Evolutionary conservation across 2,113 vertebrate genomes (phyloP).

Genomic region (Etheostoma spectabile): DNA sequence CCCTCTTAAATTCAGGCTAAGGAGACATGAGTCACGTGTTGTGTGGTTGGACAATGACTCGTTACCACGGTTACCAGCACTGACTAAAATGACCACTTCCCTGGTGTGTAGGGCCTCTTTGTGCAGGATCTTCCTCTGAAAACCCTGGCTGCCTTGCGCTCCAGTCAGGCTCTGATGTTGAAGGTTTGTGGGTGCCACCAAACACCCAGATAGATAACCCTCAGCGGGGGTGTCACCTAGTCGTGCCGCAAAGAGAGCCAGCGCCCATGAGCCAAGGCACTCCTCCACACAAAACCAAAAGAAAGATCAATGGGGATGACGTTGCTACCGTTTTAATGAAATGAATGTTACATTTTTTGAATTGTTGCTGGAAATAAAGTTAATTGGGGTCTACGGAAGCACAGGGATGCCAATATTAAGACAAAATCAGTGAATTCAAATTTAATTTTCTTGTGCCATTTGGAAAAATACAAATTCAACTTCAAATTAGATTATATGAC

Average conservation of each 20-base stretch:
- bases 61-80: background rate
- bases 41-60: slow-evolving; percentile 7
- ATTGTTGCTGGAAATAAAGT: background rate
- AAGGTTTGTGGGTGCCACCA: slow-evolving; percentile 91
- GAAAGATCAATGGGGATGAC: background rate
- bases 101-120: slow-evolving; percentile 77
- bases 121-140: slow-evolving; percentile 89
- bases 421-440: background rate
- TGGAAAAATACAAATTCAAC: too few species aligned
- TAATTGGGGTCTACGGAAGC: background rate
- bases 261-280: slow-evolving; percentile 38
- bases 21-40: background rate
- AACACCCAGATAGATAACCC: slow-evolving; percentile 48
- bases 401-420: slow-evolving; percentile 21
- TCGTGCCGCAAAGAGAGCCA: slow-evolving; percentile 85
- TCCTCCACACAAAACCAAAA: slow-evolving; percentile 41
- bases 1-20: background rate
- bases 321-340: background rate
- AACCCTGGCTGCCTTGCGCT: slow-evolving; percentile 91
- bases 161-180: slow-evolving; percentile 92
- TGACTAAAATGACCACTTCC: slow-evolving; percentile 50
- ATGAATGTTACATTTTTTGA: background rate
- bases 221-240: slow-evolving; percentile 61
- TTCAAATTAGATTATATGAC: background rate
- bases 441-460: background rate